Base-by-base conservation (phyloP, 1,140 invertebrate species). In the Arctopsyche grandis region DNA sequence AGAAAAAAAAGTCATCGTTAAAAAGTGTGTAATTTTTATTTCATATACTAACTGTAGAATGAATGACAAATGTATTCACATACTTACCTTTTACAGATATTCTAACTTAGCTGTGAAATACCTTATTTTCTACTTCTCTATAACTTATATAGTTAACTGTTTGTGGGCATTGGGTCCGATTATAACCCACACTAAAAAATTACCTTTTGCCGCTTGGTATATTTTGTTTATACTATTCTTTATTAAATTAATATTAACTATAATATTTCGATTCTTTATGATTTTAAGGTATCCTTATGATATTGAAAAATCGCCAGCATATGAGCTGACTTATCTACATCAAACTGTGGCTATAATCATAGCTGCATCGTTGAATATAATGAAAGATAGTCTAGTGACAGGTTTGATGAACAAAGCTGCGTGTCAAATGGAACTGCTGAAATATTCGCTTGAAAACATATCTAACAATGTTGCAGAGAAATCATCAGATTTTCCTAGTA, bases 201-300 rank as follows among this genome's bases (percentile, higher is more conserved):
- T 82, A 14, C 80, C 80, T 10, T 9, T 82, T 14, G 77, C 43
- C 26, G 80, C 24, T n/a, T 82, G 80, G 80, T 70, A 70, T 29
- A n/a, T 52, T 19, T 52, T 52, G 12, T n/a, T 14, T 52, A 52
- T n/a, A 52, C 16, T 3, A 52, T 19, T 5, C 4, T 12, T 5
- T n/a, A 52, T 52, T n/a, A n/a, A n/a, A n/a, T n/a, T n/a, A n/a
- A n/a, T n/a, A n/a, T n/a, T n/a, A n/a, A n/a, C n/a, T n/a, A n/a
- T n/a, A n/a, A 52, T 52, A 3, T 52, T 19, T 19, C 48, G 16
- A 52, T 52, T 52, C 12, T n/a, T n/a, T 52, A 5, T 19, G 1
- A 70, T 43, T 70, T 29, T 1, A 58, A 87, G 89, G 89, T 90
- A 90, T 58, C 90, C 89, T 1, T 90, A 88, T 77, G 85, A 90